A percentile compares a stretch with the other conserved stretches of the same genome.
Conservation (phyloP, 1,140 invertebrate species). For the Ceratoteleas bidentatus region DNA sequence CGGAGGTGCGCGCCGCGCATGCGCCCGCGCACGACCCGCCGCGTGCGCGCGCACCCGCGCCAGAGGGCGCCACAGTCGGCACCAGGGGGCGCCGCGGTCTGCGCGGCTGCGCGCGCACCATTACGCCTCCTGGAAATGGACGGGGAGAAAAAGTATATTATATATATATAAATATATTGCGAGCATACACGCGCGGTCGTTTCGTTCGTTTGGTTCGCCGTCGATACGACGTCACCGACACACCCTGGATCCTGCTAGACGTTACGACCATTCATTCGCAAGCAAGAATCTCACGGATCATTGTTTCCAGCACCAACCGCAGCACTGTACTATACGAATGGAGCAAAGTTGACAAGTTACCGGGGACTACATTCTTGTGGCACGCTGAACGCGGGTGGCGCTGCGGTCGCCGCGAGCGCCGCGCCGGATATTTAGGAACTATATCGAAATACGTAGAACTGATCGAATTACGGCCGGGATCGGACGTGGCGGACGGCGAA, state of each 20-base stretch:
- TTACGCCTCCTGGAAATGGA: slow-evolving; percentile 62
- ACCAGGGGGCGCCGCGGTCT: slow-evolving; percentile 15
- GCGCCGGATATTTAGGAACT: slow-evolving; percentile 67
- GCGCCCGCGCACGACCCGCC: slow-evolving; percentile 25
- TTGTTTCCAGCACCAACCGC: slow-evolving; percentile 27
- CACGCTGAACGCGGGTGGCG: slow-evolving; percentile 9
- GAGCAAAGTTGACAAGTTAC: slow-evolving; percentile 39
- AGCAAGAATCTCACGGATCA: slow-evolving; percentile 37
- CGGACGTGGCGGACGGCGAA: slow-evolving; percentile 50
- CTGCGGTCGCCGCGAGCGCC: slow-evolving; percentile 19
- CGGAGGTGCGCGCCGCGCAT: slow-evolving; percentile 29
- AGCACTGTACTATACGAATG: slow-evolving; percentile 43
- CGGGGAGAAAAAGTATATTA: slow-evolving; percentile 55
- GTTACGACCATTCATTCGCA: slow-evolving; percentile 34
- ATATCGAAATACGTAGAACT: slow-evolving; percentile 71
- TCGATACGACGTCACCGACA: slow-evolving; percentile 13
- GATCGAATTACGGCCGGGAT: slow-evolving; percentile 76
- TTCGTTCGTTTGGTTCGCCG: slow-evolving; percentile 6
- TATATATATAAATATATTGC: slow-evolving; percentile 46
- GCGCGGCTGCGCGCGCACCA: slow-evolving; percentile 33
- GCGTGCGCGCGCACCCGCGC: slow-evolving; percentile 23
- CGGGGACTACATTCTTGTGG: slow-evolving; percentile 34
- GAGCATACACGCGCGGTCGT: slow-evolving; percentile 15
- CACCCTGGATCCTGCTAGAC: slow-evolving; percentile 24
- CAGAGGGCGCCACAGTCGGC: not conserved